A percentile compares a stretch with the other conserved stretches of the same genome.
Evolutionary conservation across 2,888 invertebrate genomes (phyloP).

Genomic region (Rhagium mordax): DNA sequence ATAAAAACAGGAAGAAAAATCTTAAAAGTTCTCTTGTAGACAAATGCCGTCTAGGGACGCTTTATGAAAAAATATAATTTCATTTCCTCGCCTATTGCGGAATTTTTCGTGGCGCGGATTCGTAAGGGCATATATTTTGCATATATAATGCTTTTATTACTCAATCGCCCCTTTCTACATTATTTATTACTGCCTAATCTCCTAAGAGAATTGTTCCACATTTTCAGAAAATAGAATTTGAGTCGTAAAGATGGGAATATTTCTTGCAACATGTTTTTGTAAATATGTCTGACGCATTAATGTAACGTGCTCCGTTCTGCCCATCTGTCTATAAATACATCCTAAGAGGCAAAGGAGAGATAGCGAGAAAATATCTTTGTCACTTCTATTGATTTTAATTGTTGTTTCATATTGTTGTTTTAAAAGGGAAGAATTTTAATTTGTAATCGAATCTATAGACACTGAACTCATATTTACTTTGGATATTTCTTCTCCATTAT

Average conservation of each 20-base stretch:
- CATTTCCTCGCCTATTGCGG: conserved; percentile 61
- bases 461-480: too few species aligned
- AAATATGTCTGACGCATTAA: conserved; percentile 6
- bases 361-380: background rate
- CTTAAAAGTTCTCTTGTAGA: conserved; percentile 60
- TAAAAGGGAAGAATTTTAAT: too few species aligned
- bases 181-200: conserved; percentile 58
- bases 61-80: conserved; percentile 66
- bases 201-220: conserved; percentile 51
- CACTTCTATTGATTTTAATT: too few species aligned
- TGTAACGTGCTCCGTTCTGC: background rate
- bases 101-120: conserved; percentile 58
- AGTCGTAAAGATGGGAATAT: conserved; percentile 24
- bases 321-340: background rate
- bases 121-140: conserved; percentile 62
- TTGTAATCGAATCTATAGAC: too few species aligned
- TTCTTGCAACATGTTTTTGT: conserved; percentile 14
- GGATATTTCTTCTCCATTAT: too few species aligned
- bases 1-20: conserved; percentile 62
- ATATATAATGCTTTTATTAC: conserved; percentile 62
- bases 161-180: conserved; percentile 54
- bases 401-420: too few species aligned
- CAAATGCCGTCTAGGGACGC: conserved; percentile 63
- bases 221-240: conserved; percentile 47
- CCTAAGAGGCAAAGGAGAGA: background rate